A percentile compares a stretch with the other conserved stretches of the same genome.
Evolutionary conservation across 2,888 invertebrate genomes (phyloP).

Genomic region (Periphyllus acericola): DNA sequence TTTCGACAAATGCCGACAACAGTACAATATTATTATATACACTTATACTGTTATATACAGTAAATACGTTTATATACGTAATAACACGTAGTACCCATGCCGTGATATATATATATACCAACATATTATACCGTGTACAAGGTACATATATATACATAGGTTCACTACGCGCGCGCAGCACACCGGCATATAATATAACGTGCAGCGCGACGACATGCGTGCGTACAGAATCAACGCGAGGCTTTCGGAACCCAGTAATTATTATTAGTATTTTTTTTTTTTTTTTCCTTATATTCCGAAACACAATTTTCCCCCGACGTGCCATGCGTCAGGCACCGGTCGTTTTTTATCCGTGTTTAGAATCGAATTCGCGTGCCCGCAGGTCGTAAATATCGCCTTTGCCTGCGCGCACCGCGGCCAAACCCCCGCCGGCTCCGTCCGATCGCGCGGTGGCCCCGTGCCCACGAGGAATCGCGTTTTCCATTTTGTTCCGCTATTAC

Average conservation of each 20-base stretch:
- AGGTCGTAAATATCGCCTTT: slow-evolving; percentile 52
- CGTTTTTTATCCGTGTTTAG: slow-evolving; percentile 59
- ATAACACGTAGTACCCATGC: too few species aligned
- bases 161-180: background rate
- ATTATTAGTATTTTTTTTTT: slow-evolving; percentile 49
- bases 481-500: slow-evolving; percentile 50
- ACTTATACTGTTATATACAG: background rate
- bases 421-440: background rate
- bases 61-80: background rate
- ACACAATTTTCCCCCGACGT: slow-evolving; percentile 47
- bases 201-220: slow-evolving; percentile 52
- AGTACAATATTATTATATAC: too few species aligned
- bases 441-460: background rate
- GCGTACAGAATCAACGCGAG: slow-evolving; percentile 57
- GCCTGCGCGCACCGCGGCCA: background rate
- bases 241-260: slow-evolving; percentile 58
- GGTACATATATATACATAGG: background rate
- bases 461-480: slow-evolving; percentile 55
- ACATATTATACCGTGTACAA: background rate
- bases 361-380: slow-evolving; percentile 58
- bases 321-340: slow-evolving; percentile 48
- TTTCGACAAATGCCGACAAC: background rate
- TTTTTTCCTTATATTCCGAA: slow-evolving; percentile 19
- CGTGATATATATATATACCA: too few species aligned
- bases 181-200: slow-evolving; percentile 16